Evolutionary conservation across 2,797 vertebrate species (phyloP).

Genomic region (Enteromius afrohamiltoni): DNA sequence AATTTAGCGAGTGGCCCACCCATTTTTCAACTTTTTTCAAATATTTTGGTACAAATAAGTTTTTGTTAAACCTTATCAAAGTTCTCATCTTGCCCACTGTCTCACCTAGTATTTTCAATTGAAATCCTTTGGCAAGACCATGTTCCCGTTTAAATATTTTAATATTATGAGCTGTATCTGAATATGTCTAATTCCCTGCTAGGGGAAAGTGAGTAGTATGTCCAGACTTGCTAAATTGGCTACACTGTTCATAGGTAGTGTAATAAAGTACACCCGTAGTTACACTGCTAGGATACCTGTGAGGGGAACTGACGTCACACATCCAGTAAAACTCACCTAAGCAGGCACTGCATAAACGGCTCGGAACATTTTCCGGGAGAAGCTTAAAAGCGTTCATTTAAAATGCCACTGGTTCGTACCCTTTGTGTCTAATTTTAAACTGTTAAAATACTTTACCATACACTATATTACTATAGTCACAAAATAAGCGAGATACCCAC

Average conservation of each 20-base stretch:
- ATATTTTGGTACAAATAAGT: no score
- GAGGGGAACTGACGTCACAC: neutral
- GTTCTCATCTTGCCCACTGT: no score
- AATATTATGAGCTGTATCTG: no score
- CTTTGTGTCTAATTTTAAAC: neutral
- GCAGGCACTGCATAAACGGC: neutral
- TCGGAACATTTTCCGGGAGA: neutral
- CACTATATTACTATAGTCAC: neutral
- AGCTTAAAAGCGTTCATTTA: neutral
- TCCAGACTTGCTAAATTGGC: no score
- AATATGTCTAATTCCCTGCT: no score
- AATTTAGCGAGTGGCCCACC: no score
- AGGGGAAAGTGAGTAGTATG: no score
- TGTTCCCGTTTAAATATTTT: no score
- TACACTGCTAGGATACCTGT: neutral
- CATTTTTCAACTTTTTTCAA: no score
- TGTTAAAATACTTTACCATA: neutral
- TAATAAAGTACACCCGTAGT: neutral
- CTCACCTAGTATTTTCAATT: no score
- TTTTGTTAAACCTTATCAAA: no score
- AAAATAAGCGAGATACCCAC: slow-evolving; percentile 30
- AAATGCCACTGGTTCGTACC: neutral
- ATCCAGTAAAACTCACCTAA: neutral
- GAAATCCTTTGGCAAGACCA: no score
- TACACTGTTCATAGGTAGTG: neutral